phyloP scores from a whole-genome alignment of 1,140 invertebrate species.

The Trissolcus basalis region DNA sequence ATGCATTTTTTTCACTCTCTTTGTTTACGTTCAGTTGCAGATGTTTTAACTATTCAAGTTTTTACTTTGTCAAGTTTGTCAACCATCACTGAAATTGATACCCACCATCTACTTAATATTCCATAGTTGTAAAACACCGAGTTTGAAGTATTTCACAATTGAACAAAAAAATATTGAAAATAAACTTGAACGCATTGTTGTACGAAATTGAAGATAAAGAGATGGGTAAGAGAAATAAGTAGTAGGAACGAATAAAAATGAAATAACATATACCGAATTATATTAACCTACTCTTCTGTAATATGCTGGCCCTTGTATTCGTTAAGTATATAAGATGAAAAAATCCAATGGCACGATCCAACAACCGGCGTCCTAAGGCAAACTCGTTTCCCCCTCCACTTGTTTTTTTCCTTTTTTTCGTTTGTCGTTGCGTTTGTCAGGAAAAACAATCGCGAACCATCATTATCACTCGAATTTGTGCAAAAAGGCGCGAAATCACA shows the following conservation, averaged over 20 bases:
- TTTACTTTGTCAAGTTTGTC: neutral
- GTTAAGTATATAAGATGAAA: constrained; percentile 46
- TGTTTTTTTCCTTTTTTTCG: constrained; percentile 29
- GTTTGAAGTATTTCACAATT: too few species aligned
- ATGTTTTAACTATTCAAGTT: neutral
- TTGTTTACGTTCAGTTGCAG: constrained; percentile 1
- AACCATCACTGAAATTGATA: too few species aligned
- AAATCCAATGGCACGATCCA: constrained; percentile 60
- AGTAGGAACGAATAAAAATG: too few species aligned
- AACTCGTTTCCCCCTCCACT: constrained; percentile 51
- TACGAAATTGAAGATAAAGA: too few species aligned
- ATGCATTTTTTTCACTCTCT: neutral
- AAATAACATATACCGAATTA: too few species aligned
- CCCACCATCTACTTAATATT: too few species aligned
- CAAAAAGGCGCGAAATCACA: constrained; percentile 50
- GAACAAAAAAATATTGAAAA: too few species aligned
- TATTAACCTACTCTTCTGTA: constrained; percentile 1
- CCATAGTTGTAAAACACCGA: too few species aligned
- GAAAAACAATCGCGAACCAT: constrained; percentile 40
- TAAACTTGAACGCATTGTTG: too few species aligned
- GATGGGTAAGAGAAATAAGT: too few species aligned
- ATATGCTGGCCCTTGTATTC: constrained; percentile 33
- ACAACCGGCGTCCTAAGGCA: constrained; percentile 61
- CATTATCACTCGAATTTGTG: constrained; percentile 18
- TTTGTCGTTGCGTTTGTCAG: constrained; percentile 29